Percentiles rank a stretch among this genome's conserved stretches.
phyloP scores from a whole-genome alignment of 2,797 vertebrate species.

The Onychomys leucogaster region DNA sequence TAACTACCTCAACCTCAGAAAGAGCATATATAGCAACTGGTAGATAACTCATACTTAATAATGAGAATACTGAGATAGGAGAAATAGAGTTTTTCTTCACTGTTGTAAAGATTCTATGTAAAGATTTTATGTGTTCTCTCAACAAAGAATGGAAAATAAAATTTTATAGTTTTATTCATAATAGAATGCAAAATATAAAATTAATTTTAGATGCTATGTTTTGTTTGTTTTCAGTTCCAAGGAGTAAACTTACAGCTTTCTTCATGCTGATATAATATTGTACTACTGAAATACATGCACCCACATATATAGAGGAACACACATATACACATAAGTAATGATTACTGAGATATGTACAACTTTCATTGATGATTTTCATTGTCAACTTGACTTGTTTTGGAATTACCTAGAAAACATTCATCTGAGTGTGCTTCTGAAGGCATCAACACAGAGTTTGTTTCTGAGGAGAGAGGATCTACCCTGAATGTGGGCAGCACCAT shows the following conservation, averaged over 20 bases:
- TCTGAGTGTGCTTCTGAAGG: not conserved
- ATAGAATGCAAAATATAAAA: not conserved
- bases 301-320: too few relatives aligned
- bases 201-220: not conserved
- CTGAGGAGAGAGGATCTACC: not conserved
- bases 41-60: not conserved
- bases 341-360: not conserved
- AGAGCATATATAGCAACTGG: not conserved
- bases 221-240: not conserved
- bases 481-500: not conserved
- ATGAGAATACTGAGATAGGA: not conserved
- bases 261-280: not conserved
- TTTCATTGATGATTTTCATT: not conserved
- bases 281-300: not conserved
- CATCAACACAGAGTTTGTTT: not conserved
- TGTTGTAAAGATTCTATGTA: too few relatives aligned
- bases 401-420: not conserved
- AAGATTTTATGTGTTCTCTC: not conserved
- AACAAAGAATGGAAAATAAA: not conserved
- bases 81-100: not conserved
- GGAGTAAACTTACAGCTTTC: not conserved
- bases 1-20: not conserved
- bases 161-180: not conserved
- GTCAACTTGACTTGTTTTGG: not conserved
- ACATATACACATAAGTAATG: not conserved